Conservation (phyloP, 2,113 vertebrate genomes). For the Mesembrinibis cayennensis region DNA sequence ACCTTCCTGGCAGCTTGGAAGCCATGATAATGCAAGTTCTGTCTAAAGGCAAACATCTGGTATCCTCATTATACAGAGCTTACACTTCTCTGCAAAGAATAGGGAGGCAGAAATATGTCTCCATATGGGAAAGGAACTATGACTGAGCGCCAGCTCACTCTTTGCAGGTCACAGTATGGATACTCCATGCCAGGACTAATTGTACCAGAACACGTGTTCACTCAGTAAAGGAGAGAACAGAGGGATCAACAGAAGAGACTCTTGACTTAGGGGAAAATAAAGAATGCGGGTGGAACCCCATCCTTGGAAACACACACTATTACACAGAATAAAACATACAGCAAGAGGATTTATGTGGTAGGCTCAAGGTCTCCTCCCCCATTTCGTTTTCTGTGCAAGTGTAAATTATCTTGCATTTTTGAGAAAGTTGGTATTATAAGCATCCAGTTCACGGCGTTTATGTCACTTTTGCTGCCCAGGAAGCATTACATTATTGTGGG, state of each 20-base stretch:
- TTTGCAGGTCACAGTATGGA: background rate
- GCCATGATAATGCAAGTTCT: conserved; percentile 31
- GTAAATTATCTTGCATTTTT: background rate
- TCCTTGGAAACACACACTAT: background rate
- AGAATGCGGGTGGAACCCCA: background rate
- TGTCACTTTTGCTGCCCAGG: background rate
- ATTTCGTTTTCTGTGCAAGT: background rate
- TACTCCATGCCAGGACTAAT: background rate
- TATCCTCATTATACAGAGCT: conserved; percentile 34
- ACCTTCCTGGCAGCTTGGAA: conserved; percentile 42
- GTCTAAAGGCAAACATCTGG: conserved; percentile 64
- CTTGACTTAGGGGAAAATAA: background rate
- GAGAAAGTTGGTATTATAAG: background rate
- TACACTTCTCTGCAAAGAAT: background rate
- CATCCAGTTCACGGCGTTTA: background rate
- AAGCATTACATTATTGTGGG: background rate
- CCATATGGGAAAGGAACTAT: background rate
- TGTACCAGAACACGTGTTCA: background rate
- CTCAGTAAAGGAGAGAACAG: background rate
- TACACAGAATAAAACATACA: background rate
- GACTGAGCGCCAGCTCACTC: background rate
- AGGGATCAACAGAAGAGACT: background rate
- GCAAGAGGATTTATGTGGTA: background rate
- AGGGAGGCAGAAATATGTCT: conserved; percentile 15
- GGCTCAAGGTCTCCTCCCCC: background rate